phyloP scores from a whole-genome alignment of 2,797 vertebrate genomes.

The Delichon dasypus region DNA sequence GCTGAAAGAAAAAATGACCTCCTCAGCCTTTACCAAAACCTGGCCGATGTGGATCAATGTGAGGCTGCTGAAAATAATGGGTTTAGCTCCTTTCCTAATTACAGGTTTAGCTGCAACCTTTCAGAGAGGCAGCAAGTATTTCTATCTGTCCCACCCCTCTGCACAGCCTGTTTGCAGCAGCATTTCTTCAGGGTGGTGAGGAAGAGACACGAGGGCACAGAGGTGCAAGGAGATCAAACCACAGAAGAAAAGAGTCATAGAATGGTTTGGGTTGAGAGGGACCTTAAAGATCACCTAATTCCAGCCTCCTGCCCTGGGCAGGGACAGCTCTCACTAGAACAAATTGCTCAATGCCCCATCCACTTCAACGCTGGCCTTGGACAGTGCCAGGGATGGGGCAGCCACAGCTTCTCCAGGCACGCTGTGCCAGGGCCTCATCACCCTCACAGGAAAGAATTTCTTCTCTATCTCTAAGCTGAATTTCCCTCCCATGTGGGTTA shows the following conservation, averaged over 20 bases:
- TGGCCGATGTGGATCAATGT: accelerated
- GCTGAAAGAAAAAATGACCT: neutral
- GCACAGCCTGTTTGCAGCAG: neutral
- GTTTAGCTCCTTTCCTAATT: neutral
- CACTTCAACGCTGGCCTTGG: neutral
- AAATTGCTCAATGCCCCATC: neutral
- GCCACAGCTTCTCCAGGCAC: neutral
- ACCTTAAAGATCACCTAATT: neutral
- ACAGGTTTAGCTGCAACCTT: neutral
- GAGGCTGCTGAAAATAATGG: neutral
- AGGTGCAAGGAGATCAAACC: neutral
- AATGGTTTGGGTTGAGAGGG: neutral
- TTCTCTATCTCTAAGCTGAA: neutral
- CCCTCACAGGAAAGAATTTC: neutral
- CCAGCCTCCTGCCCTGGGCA: neutral
- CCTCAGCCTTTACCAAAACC: neutral
- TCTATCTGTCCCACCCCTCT: neutral
- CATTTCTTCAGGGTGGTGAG: neutral
- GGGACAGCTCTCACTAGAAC: neutral
- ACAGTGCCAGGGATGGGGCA: neutral
- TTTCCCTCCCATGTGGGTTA: neutral
- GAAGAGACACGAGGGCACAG: neutral
- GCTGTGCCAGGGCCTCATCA: neutral
- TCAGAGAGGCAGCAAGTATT: neutral
- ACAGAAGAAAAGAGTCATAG: neutral